Percentiles rank a stretch among this genome's conserved stretches.
These are phyloP conservation scores for Lathamus discolor DNA, from an alignment of 2,113 vertebrate species.

Conservation along the genomic window DNA sequence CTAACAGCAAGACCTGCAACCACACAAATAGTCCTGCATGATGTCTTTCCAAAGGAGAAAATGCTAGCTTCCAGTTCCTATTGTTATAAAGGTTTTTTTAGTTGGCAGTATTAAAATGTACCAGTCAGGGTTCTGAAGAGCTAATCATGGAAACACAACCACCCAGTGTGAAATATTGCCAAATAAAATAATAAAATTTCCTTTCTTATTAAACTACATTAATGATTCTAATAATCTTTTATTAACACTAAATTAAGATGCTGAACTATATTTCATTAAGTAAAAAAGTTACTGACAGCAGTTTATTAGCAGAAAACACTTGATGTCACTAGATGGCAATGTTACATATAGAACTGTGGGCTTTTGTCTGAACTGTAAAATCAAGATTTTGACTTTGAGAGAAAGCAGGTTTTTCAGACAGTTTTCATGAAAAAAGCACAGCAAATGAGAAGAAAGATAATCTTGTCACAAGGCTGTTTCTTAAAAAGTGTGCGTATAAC, in stretches of 20 bases:
- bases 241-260: background rate
- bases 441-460: background rate
- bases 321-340: conserved; percentile 43
- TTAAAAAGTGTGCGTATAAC: rapidly evolving
- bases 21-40: background rate
- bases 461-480: background rate
- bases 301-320: background rate
- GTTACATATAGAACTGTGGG: background rate
- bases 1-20: background rate
- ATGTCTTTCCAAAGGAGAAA: background rate
- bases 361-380: background rate
- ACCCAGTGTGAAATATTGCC: background rate
- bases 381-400: background rate
- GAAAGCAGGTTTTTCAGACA: background rate
- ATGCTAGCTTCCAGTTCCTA: background rate
- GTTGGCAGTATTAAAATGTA: background rate
- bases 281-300: background rate
- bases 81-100: background rate
- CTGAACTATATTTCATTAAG: background rate
- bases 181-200: background rate
- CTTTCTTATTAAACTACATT: background rate
- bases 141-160: background rate
- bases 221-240: background rate
- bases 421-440: background rate
- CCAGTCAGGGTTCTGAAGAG: background rate